These are phyloP conservation scores for Pseudeuparius sepicola DNA, from an alignment of 2,888 invertebrate genomes.

Conservation along the genomic window DNA sequence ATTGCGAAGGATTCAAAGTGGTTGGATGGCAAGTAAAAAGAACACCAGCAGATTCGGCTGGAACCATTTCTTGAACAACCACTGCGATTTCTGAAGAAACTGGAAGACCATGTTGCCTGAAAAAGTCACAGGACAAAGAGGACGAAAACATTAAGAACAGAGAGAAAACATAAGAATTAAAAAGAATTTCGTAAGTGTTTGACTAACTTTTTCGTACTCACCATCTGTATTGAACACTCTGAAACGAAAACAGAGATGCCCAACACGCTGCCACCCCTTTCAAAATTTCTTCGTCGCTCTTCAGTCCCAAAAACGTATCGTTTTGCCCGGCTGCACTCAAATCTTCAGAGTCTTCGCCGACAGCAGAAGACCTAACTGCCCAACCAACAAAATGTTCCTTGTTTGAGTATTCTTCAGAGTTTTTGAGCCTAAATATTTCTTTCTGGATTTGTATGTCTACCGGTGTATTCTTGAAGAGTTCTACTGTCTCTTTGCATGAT, in stretches of 20 bases:
- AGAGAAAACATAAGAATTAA: not conserved
- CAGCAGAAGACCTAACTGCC: slow-evolving; percentile 60
- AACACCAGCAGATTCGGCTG: slow-evolving; percentile 64
- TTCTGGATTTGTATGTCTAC: too few species aligned
- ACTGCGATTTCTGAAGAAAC: slow-evolving; percentile 64
- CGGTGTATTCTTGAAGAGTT: too few species aligned
- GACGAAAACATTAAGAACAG: too few species aligned
- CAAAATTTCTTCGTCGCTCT: slow-evolving; percentile 43
- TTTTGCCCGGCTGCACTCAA: slow-evolving; percentile 80
- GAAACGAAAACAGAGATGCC: slow-evolving; percentile 70
- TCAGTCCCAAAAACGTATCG: slow-evolving; percentile 63
- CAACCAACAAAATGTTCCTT: slow-evolving; percentile 42
- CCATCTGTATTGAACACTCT: slow-evolving; percentile 71
- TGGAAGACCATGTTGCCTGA: slow-evolving; percentile 62
- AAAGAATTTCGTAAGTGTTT: not conserved
- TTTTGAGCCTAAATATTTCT: too few species aligned
- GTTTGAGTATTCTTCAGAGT: too few species aligned
- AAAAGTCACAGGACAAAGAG: too few species aligned
- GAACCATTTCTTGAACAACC: slow-evolving; percentile 68
- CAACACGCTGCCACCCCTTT: slow-evolving; percentile 61
- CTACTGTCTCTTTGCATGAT: slow-evolving; percentile 43
- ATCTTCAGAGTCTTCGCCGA: slow-evolving; percentile 71
- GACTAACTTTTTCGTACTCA: slow-evolving; percentile 29
- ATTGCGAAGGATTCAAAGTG: slow-evolving; percentile 53
- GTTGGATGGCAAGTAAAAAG: slow-evolving; percentile 73